Conservation (phyloP, 2,888 invertebrate species). For the Creontiades dilutus region DNA sequence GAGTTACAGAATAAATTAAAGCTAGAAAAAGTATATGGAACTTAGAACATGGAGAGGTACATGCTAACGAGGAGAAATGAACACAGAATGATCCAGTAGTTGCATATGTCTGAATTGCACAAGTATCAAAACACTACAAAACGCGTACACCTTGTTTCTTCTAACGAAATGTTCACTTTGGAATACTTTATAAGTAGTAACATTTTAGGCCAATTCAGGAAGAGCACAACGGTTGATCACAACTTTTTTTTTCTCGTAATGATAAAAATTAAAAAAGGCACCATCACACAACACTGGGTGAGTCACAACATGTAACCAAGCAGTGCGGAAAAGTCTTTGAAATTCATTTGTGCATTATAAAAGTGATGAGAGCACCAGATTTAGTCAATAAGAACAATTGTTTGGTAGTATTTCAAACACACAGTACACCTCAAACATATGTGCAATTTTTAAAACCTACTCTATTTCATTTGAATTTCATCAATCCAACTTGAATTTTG, state of each 20-base stretch:
- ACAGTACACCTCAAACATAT: background rate
- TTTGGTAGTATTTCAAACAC: constrained; percentile 7
- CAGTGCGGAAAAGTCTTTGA: constrained; percentile 21
- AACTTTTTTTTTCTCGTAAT: background rate
- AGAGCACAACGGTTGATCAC: constrained; percentile 28
- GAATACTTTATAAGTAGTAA: background rate
- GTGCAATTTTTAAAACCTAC: no score
- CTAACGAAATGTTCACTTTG: background rate
- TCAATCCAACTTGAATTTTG: background rate
- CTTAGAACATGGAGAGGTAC: no score
- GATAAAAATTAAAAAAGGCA: constrained; percentile 49
- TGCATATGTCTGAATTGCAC: constrained; percentile 30
- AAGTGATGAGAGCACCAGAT: background rate
- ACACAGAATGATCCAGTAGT: background rate
- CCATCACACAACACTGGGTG: constrained; percentile 43
- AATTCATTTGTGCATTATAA: background rate
- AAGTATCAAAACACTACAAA: constrained; percentile 56
- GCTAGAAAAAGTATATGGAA: constrained; percentile 8
- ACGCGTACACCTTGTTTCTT: constrained; percentile 7
- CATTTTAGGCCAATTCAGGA: constrained; percentile 47
- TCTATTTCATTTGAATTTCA: no score
- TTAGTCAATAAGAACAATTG: constrained; percentile 6
- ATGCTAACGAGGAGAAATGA: background rate
- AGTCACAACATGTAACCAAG: constrained; percentile 48
- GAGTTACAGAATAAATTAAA: background rate